These are phyloP conservation scores for Amphiduros pacificus DNA, from an alignment of 2,888 invertebrate species.

Conservation along the genomic window DNA sequence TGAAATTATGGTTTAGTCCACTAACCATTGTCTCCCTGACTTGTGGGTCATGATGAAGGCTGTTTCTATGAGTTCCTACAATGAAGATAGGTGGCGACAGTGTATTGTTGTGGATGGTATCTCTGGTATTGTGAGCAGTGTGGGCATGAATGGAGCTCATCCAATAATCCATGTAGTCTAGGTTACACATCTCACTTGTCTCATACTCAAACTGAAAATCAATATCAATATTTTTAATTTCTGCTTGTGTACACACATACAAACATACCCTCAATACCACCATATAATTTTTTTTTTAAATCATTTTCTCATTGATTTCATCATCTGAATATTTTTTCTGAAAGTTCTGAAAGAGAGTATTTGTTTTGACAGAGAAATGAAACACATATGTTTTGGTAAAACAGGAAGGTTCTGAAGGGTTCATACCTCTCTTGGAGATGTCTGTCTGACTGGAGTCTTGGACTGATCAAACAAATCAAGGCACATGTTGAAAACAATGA, in stretches of 20 bases:
- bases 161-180: conserved; percentile 56
- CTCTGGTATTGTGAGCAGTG: conserved; percentile 44
- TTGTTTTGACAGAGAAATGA: no score
- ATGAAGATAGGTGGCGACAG: conserved; percentile 59
- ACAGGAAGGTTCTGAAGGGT: no score
- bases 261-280: no score
- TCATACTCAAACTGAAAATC: conserved; percentile 8
- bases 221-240: no score
- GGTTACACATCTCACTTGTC: conserved; percentile 36
- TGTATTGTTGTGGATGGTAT: conserved; percentile 37
- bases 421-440: no score
- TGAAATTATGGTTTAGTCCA: not conserved
- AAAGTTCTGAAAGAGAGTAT: no score
- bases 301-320: no score
- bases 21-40: not conserved
- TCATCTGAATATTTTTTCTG: no score
- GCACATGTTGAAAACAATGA: conserved; percentile 58
- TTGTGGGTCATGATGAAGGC: conserved; percentile 34
- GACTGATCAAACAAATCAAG: no score
- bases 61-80: conserved; percentile 57
- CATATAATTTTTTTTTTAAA: not conserved
- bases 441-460: no score
- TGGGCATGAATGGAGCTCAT: conserved; percentile 54
- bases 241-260: no score
- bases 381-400: no score